Evolutionary conservation across 2,797 vertebrate genomes (phyloP), one percentile per base, ranked within the genome.

Genomic region (Poecilia wingei): DNA sequence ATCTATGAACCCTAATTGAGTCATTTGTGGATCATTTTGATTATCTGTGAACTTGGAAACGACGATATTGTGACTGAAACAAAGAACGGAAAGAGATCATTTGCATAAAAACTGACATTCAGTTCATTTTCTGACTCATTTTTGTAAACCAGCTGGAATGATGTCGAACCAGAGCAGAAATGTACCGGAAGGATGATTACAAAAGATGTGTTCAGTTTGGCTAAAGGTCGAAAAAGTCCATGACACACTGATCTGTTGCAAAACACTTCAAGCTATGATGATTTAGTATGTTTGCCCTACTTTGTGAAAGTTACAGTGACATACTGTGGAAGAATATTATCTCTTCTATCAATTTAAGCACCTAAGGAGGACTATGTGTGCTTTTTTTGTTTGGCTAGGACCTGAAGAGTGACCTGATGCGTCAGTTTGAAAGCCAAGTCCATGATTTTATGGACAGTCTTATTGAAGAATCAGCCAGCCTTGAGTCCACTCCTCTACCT

Each of bases 381-480:
- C 10, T 25, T 72, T 25, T 72, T 13, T n/a, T 3, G 75, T 1
- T 80, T 68, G 16, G 31, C 72, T 84, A 99, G 98, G 90, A 94
- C 86, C 82, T 99, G 90, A 99, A 98, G 91, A 95, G 91, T 57
- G 96, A 95, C 86, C 95, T 99, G 93, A 95, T 99, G 95, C 97
- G 95, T 84, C 97, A 97, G 87, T 96, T 99, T 69, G 97, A 98
- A 88, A 95, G 90, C 86, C 97, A 98, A 83, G 96, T 99, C 86
- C 96, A 93, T 75, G 96, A 98, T 82, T 97, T 99, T 87, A 95
- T 99, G 89, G 97, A 97, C 91, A 96, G 93, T 88, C 96, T 99
- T 53, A 96, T 98, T 25, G 97, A 98, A 75, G 98, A 98, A 87
- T 97, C 97, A 0, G 87, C 95, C 0, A 90, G 92, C 25, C 84